A percentile compares a stretch with the other conserved stretches of the same genome.
These are phyloP conservation scores for Tor tambroides DNA, from an alignment of 2,113 vertebrate species.

Conservation along the genomic window DNA sequence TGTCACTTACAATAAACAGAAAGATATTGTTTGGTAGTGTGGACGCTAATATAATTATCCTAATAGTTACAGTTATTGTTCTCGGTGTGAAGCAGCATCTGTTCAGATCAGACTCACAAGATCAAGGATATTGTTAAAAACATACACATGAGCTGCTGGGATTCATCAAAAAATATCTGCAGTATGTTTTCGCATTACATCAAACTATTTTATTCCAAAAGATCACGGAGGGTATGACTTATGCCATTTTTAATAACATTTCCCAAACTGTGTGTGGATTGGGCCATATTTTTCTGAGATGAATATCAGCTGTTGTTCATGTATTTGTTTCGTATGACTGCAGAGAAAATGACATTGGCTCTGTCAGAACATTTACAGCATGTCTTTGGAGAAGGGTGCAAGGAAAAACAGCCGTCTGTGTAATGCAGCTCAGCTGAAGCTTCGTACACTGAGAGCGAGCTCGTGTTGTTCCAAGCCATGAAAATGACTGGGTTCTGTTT, in stretches of 20 bases:
- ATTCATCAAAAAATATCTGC: neutral
- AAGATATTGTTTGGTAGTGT: neutral
- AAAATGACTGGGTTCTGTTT: conserved; percentile 72
- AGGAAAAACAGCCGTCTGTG: conserved; percentile 66
- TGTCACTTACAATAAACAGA: neutral
- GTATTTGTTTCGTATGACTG: neutral
- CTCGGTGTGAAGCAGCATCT: neutral
- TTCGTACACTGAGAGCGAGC: conserved; percentile 64
- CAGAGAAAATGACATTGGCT: neutral
- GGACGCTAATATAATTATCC: too few relatives aligned
- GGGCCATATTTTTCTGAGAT: neutral
- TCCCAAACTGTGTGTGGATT: neutral
- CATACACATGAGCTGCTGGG: neutral
- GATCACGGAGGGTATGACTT: neutral
- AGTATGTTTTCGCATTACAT: neutral
- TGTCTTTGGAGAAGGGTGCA: neutral
- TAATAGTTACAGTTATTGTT: neutral
- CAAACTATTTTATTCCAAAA: neutral
- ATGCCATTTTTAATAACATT: neutral
- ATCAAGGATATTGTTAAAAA: neutral
- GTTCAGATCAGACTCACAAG: neutral
- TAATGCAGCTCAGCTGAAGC: conserved; percentile 68
- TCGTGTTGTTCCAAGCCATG: conserved; percentile 59
- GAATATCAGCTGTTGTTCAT: neutral
- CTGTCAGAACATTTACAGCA: neutral